phyloP scores from a whole-genome alignment of 2,888 invertebrate species.

The Macrophya annulata region DNA sequence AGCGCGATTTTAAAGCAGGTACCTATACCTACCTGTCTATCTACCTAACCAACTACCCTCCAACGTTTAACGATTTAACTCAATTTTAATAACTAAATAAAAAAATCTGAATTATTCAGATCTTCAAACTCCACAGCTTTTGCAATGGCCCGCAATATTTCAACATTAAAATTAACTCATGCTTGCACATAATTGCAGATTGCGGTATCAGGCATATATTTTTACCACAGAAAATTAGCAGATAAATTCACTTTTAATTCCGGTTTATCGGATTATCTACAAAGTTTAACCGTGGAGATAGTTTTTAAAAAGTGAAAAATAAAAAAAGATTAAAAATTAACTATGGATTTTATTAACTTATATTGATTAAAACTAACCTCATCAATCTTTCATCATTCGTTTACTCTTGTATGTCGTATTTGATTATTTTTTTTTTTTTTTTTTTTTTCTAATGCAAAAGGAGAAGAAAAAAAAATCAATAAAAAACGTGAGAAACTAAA shows the following conservation, averaged over 20 bases:
- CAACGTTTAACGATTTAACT: slow-evolving; percentile 2
- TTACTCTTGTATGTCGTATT: neutral
- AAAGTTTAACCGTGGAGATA: neutral
- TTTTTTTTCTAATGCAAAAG: neutral
- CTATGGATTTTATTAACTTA: neutral
- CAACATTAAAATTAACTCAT: neutral
- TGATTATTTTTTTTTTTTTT: neutral
- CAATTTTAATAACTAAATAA: neutral
- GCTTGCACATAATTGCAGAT: neutral
- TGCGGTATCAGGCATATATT: neutral
- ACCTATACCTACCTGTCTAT: too few relatives aligned
- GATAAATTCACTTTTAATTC: neutral
- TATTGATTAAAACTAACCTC: neutral
- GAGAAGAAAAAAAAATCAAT: neutral
- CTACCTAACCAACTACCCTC: neutral
- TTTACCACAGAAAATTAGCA: neutral
- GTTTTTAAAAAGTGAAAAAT: neutral
- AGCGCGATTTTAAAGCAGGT: neutral
- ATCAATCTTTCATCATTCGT: too few relatives aligned
- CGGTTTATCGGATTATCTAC: neutral
- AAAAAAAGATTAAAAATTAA: neutral
- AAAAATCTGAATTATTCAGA: neutral
- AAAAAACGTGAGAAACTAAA: neutral
- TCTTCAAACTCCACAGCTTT: neutral
- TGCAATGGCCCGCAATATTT: neutral